Base-by-base conservation (phyloP, 2,888 invertebrate species). In the Xanthia togata region DNA sequence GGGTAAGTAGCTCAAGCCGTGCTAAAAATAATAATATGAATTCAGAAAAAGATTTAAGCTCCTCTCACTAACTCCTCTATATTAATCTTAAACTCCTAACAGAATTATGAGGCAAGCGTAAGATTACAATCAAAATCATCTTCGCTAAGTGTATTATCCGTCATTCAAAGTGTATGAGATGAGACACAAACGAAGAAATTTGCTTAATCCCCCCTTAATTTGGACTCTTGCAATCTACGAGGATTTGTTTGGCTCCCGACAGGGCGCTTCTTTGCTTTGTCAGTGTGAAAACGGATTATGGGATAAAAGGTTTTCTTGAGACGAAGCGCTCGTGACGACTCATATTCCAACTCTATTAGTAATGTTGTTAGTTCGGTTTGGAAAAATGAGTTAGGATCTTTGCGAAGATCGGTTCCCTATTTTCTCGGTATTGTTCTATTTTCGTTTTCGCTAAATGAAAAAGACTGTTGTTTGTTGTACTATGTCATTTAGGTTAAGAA, bases 201-300 rank as follows among this genome's bases (percentile, higher is more conserved):
- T 92, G 89, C 92, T 90, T 93, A 94, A 94, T 93, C 93, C 92
- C 69, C 87, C 90, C 92, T 94, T 94, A 94, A 95, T 94, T 94
- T 93, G 91, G 89, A 90, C 91, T 92, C 90, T 89, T 90, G 89
- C 93, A 94, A 94, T 95, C 93, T 93, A 87, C 89, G 84, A 89
- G 92, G 93, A 93, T 94, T 94, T 94, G 93, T 93, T 93, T 93
- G 90, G 90, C 89, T 89, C 90, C 82, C 89, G 90, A 90, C 89
- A 90, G 88, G 83, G 79, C 84, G 87, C 87, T 89, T 89, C 92
- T 92, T 93, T 94, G 92, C 93, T 93, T 92, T 93, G 93, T 93
- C 94, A 91, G 92, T 92, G 91, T 92, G 92, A 93, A 94, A 95
- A 92, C 89, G 93, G 94, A 95, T 95, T 94, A 94, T 67, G 57